Evolutionary conservation across 2,888 invertebrate species (phyloP), one percentile per base, ranked within the genome.

Genomic region (Ephialtes manifestator): DNA sequence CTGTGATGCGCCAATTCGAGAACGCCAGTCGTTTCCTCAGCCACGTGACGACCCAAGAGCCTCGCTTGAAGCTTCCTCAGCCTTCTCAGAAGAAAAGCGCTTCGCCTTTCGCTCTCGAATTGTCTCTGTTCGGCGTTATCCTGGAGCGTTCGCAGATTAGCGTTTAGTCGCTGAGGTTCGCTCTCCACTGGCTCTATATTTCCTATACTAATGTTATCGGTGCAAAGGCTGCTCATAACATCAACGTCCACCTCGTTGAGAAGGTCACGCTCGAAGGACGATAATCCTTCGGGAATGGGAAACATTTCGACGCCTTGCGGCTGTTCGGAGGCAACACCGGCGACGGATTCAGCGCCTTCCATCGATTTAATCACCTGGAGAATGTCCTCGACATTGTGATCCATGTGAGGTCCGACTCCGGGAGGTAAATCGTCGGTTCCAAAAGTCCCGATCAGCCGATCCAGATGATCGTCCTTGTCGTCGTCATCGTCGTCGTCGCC

Each of bases 301-400:
- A 94, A 94, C 87, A 94, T 93, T 67, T 93, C 93, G 1, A 89
- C 89, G 10, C 89, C 90, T 13, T 91, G 76, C 0, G 90, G 89
- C 75, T 87, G 87, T 43, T 86, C 88, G 70, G 94, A 94, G 7
- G 72, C 77, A 24, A 82, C 84, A 4, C 81, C 76, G 3, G 67
- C 80, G 2, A 71, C 85, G 15, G 80, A 72, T 31, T 86, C 84
- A 13, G 94, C 95, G 67, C 94, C 94, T 89, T 97, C 97, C 88
- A 97, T 96, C 8, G 96, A 97, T 93, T 97, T 97, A 67, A 97
- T 96, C 3, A 96, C 97, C 93, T 97, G 97, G 11, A 97, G 95
- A 75, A 97, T 94, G 87, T 97, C 97, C 35, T 96, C 96, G 3
- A 95, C 95, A 91, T 95, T 95, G 86, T 95, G 95, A 24, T 94